Conservation (phyloP, 1,140 invertebrate species). For the Drosophila athabasca region DNA sequence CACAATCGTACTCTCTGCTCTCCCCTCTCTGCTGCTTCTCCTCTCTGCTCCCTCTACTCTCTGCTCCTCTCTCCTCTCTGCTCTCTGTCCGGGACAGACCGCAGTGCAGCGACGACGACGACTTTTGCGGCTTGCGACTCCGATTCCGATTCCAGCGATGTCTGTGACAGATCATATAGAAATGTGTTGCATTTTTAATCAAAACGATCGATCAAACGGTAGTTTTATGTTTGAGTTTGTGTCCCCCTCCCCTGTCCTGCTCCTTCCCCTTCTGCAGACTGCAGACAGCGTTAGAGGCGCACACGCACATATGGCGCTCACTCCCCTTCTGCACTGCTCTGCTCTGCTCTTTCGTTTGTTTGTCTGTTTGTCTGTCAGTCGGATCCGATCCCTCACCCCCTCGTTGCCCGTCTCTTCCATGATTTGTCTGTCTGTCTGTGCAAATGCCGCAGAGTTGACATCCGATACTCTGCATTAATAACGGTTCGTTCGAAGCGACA, state of each 20-base stretch:
- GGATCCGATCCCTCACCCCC: slow-evolving; percentile 1
- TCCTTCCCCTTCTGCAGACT: slow-evolving; percentile 12
- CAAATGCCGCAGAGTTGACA: slow-evolving; percentile 69
- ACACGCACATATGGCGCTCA: slow-evolving; percentile 54
- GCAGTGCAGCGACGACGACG: slow-evolving; percentile 33
- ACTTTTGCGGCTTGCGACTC: slow-evolving; percentile 64
- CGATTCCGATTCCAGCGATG: slow-evolving; percentile 39
- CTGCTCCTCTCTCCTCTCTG: background rate
- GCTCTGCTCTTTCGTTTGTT: slow-evolving; percentile 26
- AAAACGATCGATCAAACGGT: slow-evolving; percentile 83
- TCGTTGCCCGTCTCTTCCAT: slow-evolving; percentile 48
- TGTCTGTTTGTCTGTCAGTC: slow-evolving; percentile 24
- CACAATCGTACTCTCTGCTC: no score
- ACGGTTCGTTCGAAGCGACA: slow-evolving; percentile 21
- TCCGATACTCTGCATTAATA: slow-evolving; percentile 59
- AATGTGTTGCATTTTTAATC: slow-evolving; percentile 83
- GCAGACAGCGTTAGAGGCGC: slow-evolving; percentile 25
- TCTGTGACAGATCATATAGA: slow-evolving; percentile 82
- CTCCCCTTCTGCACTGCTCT: slow-evolving; percentile 3
- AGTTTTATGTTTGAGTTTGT: slow-evolving; percentile 66
- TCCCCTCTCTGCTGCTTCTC: background rate
- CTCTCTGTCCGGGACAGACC: slow-evolving; percentile 12
- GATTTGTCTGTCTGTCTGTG: slow-evolving; percentile 54
- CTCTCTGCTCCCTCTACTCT: no score
- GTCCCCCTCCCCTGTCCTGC: no score